phyloP scores from a whole-genome alignment of 2,113 vertebrate genomes.

The Sinocyclocheilus rhinocerous region DNA sequence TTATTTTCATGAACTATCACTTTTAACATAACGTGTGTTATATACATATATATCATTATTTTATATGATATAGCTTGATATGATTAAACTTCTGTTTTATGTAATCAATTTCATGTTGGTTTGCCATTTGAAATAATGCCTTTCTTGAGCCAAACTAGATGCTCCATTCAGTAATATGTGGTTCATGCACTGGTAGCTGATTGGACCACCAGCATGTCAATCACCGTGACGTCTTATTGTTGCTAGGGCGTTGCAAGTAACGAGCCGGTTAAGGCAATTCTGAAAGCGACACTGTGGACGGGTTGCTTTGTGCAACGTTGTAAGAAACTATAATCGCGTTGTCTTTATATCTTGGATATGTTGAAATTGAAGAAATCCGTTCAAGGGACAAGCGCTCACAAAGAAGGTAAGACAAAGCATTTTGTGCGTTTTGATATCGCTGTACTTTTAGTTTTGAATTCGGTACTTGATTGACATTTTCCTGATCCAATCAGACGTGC shows the following conservation, averaged over 20 bases:
- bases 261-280: slow-evolving; percentile 39
- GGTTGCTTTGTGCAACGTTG: neutral
- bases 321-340: neutral
- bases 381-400: neutral
- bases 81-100: too few species aligned
- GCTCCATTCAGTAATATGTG: slow-evolving; percentile 32
- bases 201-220: slow-evolving; percentile 49
- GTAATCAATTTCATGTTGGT: too few species aligned
- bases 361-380: neutral
- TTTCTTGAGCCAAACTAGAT: neutral
- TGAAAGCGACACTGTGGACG: slow-evolving; percentile 44
- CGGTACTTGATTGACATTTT: slow-evolving; percentile 11
- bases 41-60: too few species aligned
- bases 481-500: slow-evolving; percentile 24
- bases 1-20: too few species aligned
- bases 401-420: slow-evolving; percentile 29
- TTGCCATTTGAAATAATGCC: too few species aligned
- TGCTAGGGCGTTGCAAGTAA: slow-evolving; percentile 65
- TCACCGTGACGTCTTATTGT: slow-evolving; percentile 59
- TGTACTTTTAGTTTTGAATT: slow-evolving; percentile 37
- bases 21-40: too few species aligned
- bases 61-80: too few species aligned
- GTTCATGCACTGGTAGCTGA: slow-evolving; percentile 11
- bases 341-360: neutral
- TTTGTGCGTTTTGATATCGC: neutral